Conservation (phyloP, 2,888 invertebrate genomes). For the Leucophenga montana region DNA sequence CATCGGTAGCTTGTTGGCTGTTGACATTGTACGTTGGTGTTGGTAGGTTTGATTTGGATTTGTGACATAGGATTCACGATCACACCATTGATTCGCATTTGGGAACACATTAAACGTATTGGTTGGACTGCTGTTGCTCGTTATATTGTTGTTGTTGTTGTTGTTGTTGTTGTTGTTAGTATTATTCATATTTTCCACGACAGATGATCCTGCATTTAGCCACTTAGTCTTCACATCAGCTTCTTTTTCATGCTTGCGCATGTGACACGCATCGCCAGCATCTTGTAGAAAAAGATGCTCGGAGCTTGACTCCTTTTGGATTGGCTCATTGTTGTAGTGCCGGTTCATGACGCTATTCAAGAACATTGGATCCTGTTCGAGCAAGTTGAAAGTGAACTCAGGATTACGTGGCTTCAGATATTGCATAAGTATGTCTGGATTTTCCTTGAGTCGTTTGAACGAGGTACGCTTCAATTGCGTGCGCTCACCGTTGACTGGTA, state of each 20-base stretch:
- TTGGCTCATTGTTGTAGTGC: not conserved
- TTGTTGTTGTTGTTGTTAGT: not conserved
- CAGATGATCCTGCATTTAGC: not conserved
- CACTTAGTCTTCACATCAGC: not conserved
- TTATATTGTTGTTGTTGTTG: no score
- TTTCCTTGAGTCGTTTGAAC: constrained; percentile 59
- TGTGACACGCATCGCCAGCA: not conserved
- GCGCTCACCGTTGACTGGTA: constrained; percentile 45
- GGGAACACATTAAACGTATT: not conserved
- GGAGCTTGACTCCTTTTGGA: not conserved
- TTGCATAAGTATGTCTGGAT: constrained; percentile 59
- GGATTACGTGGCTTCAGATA: constrained; percentile 54
- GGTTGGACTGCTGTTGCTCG: no score
- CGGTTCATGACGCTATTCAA: constrained; percentile 56
- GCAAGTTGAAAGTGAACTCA: constrained; percentile 55
- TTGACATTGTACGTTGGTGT: not conserved
- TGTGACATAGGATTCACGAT: no score
- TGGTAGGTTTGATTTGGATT: no score
- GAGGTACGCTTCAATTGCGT: constrained; percentile 59
- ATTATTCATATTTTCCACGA: no score
- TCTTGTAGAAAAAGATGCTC: constrained; percentile 1
- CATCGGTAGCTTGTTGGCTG: no score
- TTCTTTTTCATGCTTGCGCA: not conserved
- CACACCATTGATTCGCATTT: not conserved
- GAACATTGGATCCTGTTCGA: constrained; percentile 69